phyloP scores from a whole-genome alignment of 2,888 invertebrate genomes.

The Abscondita cerata region DNA sequence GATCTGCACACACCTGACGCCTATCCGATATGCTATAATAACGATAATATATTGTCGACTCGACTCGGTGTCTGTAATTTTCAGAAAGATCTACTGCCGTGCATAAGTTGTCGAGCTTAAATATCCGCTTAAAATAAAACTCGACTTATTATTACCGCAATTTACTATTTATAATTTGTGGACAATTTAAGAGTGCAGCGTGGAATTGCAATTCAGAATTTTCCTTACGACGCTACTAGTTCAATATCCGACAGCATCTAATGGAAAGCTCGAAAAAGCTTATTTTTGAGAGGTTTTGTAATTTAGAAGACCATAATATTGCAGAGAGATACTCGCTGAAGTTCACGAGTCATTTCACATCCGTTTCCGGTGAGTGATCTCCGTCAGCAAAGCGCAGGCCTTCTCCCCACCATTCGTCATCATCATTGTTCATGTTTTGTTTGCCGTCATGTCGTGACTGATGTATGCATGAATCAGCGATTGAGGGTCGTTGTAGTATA shows the following conservation, averaged over 20 bases:
- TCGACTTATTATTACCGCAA: too few relatives aligned
- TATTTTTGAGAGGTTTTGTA: constrained; percentile 34
- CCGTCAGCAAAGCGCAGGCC: constrained; percentile 36
- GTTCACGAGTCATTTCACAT: constrained; percentile 50
- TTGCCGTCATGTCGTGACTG: constrained; percentile 37
- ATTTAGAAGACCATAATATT: constrained; percentile 33
- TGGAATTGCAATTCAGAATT: background rate
- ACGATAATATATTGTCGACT: constrained; percentile 31
- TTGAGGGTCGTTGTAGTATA: constrained; percentile 30
- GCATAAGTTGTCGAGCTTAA: constrained; percentile 21
- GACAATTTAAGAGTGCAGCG: too few relatives aligned
- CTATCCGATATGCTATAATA: constrained; percentile 30
- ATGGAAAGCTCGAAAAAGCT: constrained; percentile 29
- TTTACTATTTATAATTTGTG: background rate
- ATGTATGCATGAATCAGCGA: constrained; percentile 41
- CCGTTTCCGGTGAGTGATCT: constrained; percentile 48
- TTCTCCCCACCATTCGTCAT: constrained; percentile 40
- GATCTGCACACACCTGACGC: constrained; percentile 38
- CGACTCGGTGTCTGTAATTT: constrained; percentile 29
- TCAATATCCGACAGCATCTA: constrained; percentile 30
- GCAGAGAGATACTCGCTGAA: constrained; percentile 34
- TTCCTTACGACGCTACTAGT: constrained; percentile 20
- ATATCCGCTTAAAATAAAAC: constrained; percentile 13
- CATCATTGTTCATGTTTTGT: constrained; percentile 42
- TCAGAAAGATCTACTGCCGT: constrained; percentile 22